Evolutionary conservation across 2,888 invertebrate genomes (phyloP).

Genomic region (Palloptera scutellata): DNA sequence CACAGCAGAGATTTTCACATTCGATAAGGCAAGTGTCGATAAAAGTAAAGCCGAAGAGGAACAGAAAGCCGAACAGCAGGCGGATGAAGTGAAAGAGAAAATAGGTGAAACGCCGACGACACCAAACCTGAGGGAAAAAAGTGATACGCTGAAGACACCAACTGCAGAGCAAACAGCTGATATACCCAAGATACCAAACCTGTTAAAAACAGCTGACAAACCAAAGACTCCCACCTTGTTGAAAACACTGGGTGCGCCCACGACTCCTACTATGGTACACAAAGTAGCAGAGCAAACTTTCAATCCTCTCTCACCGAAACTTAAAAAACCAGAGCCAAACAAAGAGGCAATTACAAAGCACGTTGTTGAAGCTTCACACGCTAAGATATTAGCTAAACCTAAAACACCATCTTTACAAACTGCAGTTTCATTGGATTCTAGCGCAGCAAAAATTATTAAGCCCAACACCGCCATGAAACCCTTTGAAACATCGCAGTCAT

Average conservation of each 20-base stretch:
- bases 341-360: not conserved
- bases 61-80: not conserved
- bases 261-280: not conserved
- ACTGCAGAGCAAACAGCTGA: not conserved
- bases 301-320: not conserved
- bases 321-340: too few relatives aligned
- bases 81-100: too few relatives aligned
- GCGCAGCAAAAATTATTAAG: not conserved
- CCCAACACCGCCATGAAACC: constrained; percentile 6
- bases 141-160: not conserved
- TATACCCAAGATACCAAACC: constrained; percentile 9
- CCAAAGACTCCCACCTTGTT: not conserved
- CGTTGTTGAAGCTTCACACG: not conserved
- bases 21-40: constrained; percentile 36
- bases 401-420: constrained; percentile 9
- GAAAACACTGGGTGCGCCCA: not conserved
- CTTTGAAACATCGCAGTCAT: constrained; percentile 6
- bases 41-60: constrained; percentile 13
- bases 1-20: constrained; percentile 50
- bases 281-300: not conserved
- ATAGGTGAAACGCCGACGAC: too few relatives aligned
- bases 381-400: not conserved
- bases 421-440: constrained; percentile 26
- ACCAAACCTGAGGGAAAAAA: too few relatives aligned
- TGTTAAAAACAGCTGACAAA: not conserved